Conservation (phyloP, 2,888 invertebrate genomes). For the Hydroisotoma schaefferi region DNA sequence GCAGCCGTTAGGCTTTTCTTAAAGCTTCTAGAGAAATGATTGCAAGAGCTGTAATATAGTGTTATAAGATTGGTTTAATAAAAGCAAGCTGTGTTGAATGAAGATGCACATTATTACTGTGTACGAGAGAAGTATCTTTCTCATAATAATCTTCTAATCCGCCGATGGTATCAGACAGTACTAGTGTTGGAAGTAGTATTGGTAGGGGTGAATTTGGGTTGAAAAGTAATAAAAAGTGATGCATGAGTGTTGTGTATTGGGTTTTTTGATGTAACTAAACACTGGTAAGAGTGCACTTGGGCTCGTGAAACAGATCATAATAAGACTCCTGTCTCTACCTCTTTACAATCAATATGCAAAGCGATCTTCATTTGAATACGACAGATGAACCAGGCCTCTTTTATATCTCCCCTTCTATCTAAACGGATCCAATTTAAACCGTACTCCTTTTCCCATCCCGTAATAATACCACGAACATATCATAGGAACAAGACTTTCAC, state of each 20-base stretch:
- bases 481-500: too few species aligned
- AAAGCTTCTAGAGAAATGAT: too few species aligned
- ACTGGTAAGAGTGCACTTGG: slow-evolving; percentile 39
- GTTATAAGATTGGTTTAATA: slow-evolving; percentile 31
- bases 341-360: slow-evolving; percentile 44
- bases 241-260: slow-evolving; percentile 34
- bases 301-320: slow-evolving; percentile 41
- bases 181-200: slow-evolving; percentile 14
- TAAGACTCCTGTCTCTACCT: slow-evolving; percentile 26
- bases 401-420: neutral
- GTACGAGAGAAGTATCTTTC: slow-evolving; percentile 9
- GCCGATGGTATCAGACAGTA: slow-evolving; percentile 31
- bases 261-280: slow-evolving; percentile 42
- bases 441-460: neutral
- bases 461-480: neutral
- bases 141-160: slow-evolving; percentile 8
- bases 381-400: slow-evolving; percentile 25
- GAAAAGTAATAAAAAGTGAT: slow-evolving; percentile 27
- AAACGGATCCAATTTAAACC: neutral
- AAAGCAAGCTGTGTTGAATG: slow-evolving; percentile 30
- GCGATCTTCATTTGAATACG: slow-evolving; percentile 43
- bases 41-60: neutral
- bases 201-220: slow-evolving; percentile 19
- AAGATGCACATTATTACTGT: slow-evolving; percentile 22
- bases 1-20: too few species aligned